Base-by-base conservation (phyloP, 53 echinoderm and acorn worm species). In the Echinometra lucunter region DNA sequence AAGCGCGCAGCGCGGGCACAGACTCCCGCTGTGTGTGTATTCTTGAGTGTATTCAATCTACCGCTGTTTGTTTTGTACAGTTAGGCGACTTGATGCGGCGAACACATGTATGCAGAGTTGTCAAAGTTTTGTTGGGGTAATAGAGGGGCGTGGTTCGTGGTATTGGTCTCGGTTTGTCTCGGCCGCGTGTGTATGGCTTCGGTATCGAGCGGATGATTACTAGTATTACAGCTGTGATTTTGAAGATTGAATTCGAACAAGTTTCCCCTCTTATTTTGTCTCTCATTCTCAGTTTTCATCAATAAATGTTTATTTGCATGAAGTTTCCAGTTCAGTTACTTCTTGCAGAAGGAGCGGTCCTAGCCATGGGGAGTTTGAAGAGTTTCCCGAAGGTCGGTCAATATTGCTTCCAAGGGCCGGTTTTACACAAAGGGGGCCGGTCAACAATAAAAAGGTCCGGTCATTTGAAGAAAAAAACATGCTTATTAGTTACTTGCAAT, bases 101-200 rank as follows among this genome's bases (percentile, higher is more conserved):
- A 78, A 78, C 78, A 78, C 78, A 78, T 78, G 78, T 78, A 78
- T 78, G 78, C 21, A 8, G 78, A 78, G 78, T 42, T 78, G 78
- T 78, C 78, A 78, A 78, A 78, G 42, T 40, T 40, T 40, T 78
- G 78, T 19, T 5, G 78, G 78, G 38, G 40, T 78, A 78, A 78
- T 42, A 78, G 78, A 78, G 78, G 78, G 78, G 78, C 78, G 78
- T 78, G 78, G 78, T 78, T 23, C 40, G 78, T 78, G 78, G 78
- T 75, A 75, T 16, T 40, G 40, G 75, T 35, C 30, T 78, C 19
- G 78, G 78, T n/a, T n/a, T n/a, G n/a, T n/a, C n/a, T n/a, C 38
- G 19, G 35, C 67, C 9, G n/a, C n/a, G n/a, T n/a, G n/a, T 30
- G 67, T n/a, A 72, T 78, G 78, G 42, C 38, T 78, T 40, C 78